Base-by-base conservation (phyloP, 2,888 invertebrate genomes). In the Crematogaster levior region DNA sequence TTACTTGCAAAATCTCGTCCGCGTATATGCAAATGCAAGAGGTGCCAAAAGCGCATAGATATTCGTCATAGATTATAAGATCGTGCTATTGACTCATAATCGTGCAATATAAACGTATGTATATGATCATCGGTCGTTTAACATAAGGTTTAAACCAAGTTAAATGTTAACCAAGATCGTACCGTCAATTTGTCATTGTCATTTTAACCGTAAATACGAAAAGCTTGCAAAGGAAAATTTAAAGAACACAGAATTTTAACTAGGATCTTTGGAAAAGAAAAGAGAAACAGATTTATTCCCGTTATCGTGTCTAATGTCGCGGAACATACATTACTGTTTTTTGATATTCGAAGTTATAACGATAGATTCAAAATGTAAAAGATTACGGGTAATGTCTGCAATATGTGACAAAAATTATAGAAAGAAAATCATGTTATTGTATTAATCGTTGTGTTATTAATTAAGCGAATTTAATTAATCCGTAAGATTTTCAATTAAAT, bases 101-200 rank as follows among this genome's bases (percentile, higher is more conserved):
- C 85, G 81, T 82, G 84, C 84, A 84, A 88, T 85, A 83, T 56
- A 74, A 77, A 83, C 48, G 40, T 81, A 75, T 72, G 40, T 75
- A 58, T 58, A 74, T 82, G 85, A 85, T 82, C 81, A 43, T 74
- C 82, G 70, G 40, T 24, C 72, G 79, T 86, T 85, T 74, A 80
- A 63, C 37, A n/a, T 72, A 80, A 75, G 70, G 51, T 58, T 51
- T 66, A 56, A 83, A 70, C 51, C 60, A 72, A 48, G 53, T 43
- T 61, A 85, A 75, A 79, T 68, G 43, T 79, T 68, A 75, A 79
- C 43, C 77, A 68, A 77, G 63, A 77, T 85, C 86, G 87, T 85
- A 86, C 89, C 88, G 91, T 92, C 90, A 92, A 91, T 92, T 92
- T 90, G 34, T 51, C 43, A 58, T 68, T 68, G 73, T 84, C 83